Evolutionary conservation across 2,797 vertebrate genomes (phyloP), one percentile per base, ranked within the genome.

Genomic region (Eospalax fontanierii): DNA sequence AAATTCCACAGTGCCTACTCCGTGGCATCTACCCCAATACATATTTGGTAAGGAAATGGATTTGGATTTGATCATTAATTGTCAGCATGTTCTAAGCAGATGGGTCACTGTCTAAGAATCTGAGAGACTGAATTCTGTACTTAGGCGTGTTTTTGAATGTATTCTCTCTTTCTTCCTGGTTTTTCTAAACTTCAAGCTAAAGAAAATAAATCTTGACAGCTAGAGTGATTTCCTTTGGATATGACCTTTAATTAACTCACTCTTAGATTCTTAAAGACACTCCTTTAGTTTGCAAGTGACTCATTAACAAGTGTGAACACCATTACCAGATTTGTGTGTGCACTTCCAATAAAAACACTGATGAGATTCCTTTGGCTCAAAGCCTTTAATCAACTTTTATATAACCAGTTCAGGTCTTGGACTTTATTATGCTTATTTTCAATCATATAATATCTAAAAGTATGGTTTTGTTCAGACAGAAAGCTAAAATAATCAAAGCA

Each of bases 121-220:
- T 57, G 66, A 92, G 74, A 83, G 78, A 87, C 24, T 35, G n/a
- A 76, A 93, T 81, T 79, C 38, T 85, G 54, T 84, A 71, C 22
- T 71, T 43, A 57, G 19, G 21, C 28, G 30, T 46, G 68, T 80
- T 81, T 95, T 71, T 90, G 63, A 75, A 87, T 50, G 26, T 43
- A 87, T 38, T 91, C 38, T 90, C 30, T 80, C 38, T 84, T 73
- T 90, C 84, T 81, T 43, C 74, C 43, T 82, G 15, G 9, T 28
- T 2, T 85, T 95, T 92, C 63, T 96, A 83, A 93, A 46, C 73
- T 85, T 63, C 74, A 94, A 85, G 21, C 40, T 95, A 84, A 18
- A 96, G 50, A 89, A 95, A 94, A 96, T 92, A 79, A 70, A 82
- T 91, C 76, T 75, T 94, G 94, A 96, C 94, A 95, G 87, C 76